These are phyloP conservation scores for Andrena fulva DNA, from an alignment of 2,888 invertebrate genomes.

Conservation along the genomic window DNA sequence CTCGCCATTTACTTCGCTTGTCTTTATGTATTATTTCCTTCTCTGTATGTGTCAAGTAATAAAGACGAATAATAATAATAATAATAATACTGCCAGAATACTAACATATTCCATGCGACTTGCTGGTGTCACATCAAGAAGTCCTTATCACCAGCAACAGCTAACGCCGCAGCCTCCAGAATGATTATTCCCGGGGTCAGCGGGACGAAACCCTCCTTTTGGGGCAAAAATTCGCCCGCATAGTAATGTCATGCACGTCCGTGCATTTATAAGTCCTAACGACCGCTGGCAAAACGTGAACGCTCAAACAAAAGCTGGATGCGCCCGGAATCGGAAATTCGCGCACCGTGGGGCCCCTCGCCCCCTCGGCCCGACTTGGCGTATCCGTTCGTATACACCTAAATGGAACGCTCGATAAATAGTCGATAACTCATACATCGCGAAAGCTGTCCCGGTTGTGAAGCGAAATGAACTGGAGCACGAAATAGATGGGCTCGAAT, in stretches of 20 bases:
- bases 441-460: constrained; percentile 5
- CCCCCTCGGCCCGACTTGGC: constrained; percentile 8
- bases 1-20: no score
- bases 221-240: background rate
- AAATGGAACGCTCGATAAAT: constrained; percentile 56
- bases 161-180: background rate
- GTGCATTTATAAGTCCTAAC: constrained; percentile 28
- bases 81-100: no score
- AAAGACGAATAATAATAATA: no score
- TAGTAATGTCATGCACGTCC: background rate
- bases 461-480: constrained; percentile 43
- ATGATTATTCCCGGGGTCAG: background rate
- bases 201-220: background rate
- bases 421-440: constrained; percentile 49
- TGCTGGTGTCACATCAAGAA: no score
- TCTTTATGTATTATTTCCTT: no score
- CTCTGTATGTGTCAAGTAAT: no score
- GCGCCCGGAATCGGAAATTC: constrained; percentile 34
- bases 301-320: constrained; percentile 24
- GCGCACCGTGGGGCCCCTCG: background rate
- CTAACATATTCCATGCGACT: no score
- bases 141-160: background rate
- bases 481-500: constrained; percentile 41
- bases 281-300: constrained; percentile 37
- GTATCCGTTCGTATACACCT: constrained; percentile 32